Evolutionary conservation across 2,888 invertebrate genomes (phyloP).

Genomic region (Tetragnatha montana): DNA sequence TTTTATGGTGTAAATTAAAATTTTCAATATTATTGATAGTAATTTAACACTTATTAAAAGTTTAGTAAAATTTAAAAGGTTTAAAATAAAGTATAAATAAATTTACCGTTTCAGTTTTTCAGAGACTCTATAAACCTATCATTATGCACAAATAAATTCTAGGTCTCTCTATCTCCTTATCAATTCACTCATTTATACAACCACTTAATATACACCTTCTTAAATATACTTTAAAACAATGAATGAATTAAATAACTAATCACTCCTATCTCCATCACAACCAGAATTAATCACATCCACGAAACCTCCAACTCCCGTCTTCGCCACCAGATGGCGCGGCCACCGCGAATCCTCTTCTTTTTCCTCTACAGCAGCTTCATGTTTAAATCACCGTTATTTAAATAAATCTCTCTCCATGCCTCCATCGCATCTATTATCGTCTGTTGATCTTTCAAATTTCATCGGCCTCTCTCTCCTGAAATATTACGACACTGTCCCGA

Average conservation of each 20-base stretch:
- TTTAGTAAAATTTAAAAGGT: too few relatives aligned
- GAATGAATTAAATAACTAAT: background rate
- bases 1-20: too few relatives aligned
- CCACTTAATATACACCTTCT: background rate
- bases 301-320: slow-evolving; percentile 9
- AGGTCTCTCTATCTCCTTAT: background rate
- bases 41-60: too few relatives aligned
- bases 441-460: slow-evolving; percentile 66
- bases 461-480: slow-evolving; percentile 40
- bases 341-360: slow-evolving; percentile 19
- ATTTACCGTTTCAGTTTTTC: too few relatives aligned
- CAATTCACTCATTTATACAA: background rate
- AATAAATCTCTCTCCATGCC: slow-evolving; percentile 60
- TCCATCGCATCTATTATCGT: slow-evolving; percentile 50
- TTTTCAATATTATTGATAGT: too few relatives aligned
- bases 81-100: too few relatives aligned
- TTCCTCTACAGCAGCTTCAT: slow-evolving; percentile 32
- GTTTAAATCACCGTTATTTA: slow-evolving; percentile 68
- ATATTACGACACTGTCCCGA: slow-evolving; percentile 47
- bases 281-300: too few relatives aligned
- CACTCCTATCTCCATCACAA: slow-evolving; percentile 1
- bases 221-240: background rate
- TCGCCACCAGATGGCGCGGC: slow-evolving; percentile 58
- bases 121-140: too few relatives aligned
- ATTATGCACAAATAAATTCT: background rate